Evolutionary conservation across 2,113 vertebrate species (phyloP), one percentile per base, ranked within the genome.

Genomic region (Boulengeromyrus knoepffleri): DNA sequence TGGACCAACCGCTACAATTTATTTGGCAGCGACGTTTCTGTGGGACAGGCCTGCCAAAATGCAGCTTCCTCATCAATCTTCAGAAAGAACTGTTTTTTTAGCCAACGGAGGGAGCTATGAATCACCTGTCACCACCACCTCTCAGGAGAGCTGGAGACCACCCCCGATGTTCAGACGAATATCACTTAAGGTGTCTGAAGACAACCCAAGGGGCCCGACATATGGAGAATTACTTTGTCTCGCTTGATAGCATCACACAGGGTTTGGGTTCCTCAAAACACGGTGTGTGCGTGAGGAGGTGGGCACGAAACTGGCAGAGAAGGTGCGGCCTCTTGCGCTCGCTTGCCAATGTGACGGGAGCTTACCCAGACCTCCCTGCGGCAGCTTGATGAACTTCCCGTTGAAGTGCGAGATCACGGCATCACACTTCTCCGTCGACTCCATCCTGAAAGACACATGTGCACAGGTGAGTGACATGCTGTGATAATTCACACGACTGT

Each of bases 381-480:
- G 95, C 74, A 97, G 97, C 95, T 99, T 99, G 95, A 99, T 98
- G 94, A 99, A 99, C 94, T 99, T 99, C 91, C 99, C 99, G 92
- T 99, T 99, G 95, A 99, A 99, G 96, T 99, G 98, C 94, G 97
- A 97, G 94, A 99, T 99, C 93, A 99, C 98, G 1, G 97, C 95
- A 4, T 96, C 96, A 66, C 96, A 96, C 94, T 96, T 96, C 90
- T 96, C 96, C 46, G 96, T 96, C 90, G 99, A 99, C 96, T 99
- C 99, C 99, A 99, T 99, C 95, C 99, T 99, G 92, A 90, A 42
- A 85, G 27, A 52, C 3, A 87, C 85, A 31, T 2, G 24, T 56
- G 6, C 49, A 53, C 85, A 87, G 27, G 27, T 39, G 90, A 17
- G 9, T n/a, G 36, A 80, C 74, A 42, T 2, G 31, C 36, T 12